Percentiles rank a stretch among this genome's conserved stretches.
phyloP scores from a whole-genome alignment of 2,113 vertebrate species.

The Miniopterus natalensis region DNA sequence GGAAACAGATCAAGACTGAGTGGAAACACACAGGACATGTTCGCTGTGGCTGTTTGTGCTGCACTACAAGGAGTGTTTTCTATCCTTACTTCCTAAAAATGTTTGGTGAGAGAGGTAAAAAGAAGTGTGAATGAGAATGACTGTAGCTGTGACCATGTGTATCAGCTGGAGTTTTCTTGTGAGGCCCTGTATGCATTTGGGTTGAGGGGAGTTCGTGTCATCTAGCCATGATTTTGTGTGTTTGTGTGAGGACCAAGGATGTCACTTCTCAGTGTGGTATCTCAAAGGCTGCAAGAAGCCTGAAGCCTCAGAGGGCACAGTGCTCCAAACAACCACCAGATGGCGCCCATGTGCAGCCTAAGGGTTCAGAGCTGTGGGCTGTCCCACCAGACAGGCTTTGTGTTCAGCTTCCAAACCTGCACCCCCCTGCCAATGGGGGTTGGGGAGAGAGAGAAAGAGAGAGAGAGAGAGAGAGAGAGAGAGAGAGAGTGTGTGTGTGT shows the following conservation, averaged over 20 bases:
- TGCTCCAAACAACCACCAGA: slow-evolving; percentile 33
- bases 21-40: not conserved
- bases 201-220: too few species aligned
- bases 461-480: too few species aligned
- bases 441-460: not conserved
- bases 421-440: rapidly evolving
- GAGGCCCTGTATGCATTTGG: not conserved
- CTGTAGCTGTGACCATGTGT: not conserved
- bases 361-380: not conserved
- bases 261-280: not conserved
- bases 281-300: not conserved
- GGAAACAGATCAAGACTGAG: not conserved
- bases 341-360: slow-evolving; percentile 67
- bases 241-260: not conserved
- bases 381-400: slow-evolving; percentile 52
- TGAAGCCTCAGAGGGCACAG: not conserved
- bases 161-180: not conserved
- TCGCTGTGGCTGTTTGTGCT: not conserved
- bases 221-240: not conserved
- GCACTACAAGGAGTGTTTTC: not conserved
- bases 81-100: not conserved
- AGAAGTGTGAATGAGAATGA: not conserved
- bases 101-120: not conserved
- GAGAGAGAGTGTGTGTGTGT: too few species aligned
- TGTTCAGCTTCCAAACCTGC: not conserved